Evolutionary conservation across 2,888 invertebrate species (phyloP).

Genomic region (Hypomecis atomaria): DNA sequence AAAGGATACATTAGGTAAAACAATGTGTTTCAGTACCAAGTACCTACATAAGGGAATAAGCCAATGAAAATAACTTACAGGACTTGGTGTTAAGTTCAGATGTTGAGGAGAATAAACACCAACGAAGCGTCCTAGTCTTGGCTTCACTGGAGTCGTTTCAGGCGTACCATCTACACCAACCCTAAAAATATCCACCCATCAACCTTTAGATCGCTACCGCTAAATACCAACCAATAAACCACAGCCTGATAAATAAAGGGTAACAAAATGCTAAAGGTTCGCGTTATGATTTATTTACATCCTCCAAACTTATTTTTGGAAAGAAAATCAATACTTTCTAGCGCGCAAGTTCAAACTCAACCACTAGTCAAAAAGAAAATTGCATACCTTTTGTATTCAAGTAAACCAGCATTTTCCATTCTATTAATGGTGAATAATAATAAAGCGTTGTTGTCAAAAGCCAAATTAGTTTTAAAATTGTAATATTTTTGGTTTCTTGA

Average conservation of each 20-base stretch:
- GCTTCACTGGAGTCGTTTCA: constrained; percentile 67
- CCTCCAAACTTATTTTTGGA: constrained; percentile 76
- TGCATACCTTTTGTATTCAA: constrained; percentile 67
- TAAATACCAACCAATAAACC: constrained; percentile 37
- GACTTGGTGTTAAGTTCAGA: constrained; percentile 75
- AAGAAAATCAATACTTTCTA: constrained; percentile 80
- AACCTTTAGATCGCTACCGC: constrained; percentile 37
- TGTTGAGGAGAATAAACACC: constrained; percentile 81
- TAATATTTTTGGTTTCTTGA: neutral
- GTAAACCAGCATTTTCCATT: constrained; percentile 59
- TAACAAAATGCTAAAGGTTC: constrained; percentile 61
- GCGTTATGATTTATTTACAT: constrained; percentile 83
- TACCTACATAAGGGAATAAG: neutral
- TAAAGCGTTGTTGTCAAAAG: neutral
- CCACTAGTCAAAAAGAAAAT: constrained; percentile 30
- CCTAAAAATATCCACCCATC: constrained; percentile 52
- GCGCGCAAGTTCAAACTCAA: constrained; percentile 79
- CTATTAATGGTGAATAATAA: neutral
- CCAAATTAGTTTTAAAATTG: neutral
- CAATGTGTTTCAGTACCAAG: neutral
- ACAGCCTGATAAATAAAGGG: constrained; percentile 46
- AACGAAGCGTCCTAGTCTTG: constrained; percentile 72
- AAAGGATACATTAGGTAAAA: too few relatives aligned
- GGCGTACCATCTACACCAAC: constrained; percentile 56
- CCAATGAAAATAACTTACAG: constrained; percentile 61